Evolutionary conservation across 1,140 invertebrate species (phyloP).

Genomic region (Drosophila erecta): DNA sequence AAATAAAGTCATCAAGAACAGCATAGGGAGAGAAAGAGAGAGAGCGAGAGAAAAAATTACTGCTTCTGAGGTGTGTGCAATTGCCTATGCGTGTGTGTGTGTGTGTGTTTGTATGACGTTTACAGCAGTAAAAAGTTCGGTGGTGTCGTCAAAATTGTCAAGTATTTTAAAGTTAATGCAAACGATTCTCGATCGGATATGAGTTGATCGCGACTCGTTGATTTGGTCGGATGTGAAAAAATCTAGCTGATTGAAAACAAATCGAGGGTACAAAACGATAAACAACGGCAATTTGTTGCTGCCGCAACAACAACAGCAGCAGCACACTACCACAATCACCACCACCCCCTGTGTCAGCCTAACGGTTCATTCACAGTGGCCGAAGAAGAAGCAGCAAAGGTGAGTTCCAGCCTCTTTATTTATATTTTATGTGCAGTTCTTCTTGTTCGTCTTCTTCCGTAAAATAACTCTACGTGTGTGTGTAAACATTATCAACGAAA

Average conservation of each 20-base stretch:
- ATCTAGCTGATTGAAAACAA: conserved; percentile 20
- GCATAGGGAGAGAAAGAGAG: background rate
- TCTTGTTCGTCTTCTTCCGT: background rate
- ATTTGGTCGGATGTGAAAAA: conserved; percentile 3
- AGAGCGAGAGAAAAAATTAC: conserved; percentile 9
- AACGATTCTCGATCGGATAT: conserved; percentile 15
- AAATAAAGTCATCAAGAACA: background rate
- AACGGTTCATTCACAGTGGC: conserved; percentile 40
- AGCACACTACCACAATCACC: conserved; percentile 16
- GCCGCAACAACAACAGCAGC: conserved; percentile 15
- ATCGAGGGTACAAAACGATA: conserved; percentile 15
- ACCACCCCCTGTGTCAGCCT: conserved; percentile 24
- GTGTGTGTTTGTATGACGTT: conserved; percentile 61
- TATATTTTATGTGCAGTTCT: conserved; percentile 14
- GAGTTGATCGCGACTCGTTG: background rate
- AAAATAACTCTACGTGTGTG: conserved; percentile 26
- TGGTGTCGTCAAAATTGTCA: conserved; percentile 61
- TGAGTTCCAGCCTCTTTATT: conserved; percentile 35
- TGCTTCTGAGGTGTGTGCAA: conserved; percentile 23
- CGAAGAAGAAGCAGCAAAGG: conserved; percentile 22
- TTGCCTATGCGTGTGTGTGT: conserved; percentile 32
- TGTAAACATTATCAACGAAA: conserved; percentile 40
- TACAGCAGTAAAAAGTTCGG: conserved; percentile 55
- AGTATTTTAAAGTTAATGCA: conserved; percentile 54
- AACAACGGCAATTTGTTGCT: conserved; percentile 29